Evolutionary conservation across 1,140 invertebrate species (phyloP).

Genomic region (Tetramorium simillimum): DNA sequence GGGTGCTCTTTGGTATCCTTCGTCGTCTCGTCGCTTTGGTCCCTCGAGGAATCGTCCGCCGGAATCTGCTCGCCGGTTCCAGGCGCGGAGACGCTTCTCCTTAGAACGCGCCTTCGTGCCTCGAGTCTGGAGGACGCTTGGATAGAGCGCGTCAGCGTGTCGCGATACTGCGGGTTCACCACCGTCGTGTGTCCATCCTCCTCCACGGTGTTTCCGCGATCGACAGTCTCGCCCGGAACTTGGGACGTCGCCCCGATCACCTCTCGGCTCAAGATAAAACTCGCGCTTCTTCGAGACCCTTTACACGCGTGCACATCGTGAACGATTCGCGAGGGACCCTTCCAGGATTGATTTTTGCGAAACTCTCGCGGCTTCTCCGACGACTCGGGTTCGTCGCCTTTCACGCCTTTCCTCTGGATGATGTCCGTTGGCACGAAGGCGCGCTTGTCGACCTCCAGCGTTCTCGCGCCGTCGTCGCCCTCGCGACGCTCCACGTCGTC

Average conservation of each 20-base stretch:
- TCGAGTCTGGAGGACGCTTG: slow-evolving; percentile 39
- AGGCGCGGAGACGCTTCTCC: slow-evolving; percentile 64
- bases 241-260: neutral
- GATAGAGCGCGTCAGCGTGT: slow-evolving; percentile 55
- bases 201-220: slow-evolving; percentile 15
- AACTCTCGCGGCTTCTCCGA: slow-evolving; percentile 46
- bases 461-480: slow-evolving; percentile 35
- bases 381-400: neutral
- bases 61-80: slow-evolving; percentile 36
- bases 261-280: neutral
- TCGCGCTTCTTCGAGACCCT: slow-evolving; percentile 19
- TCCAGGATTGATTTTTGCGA: slow-evolving; percentile 52
- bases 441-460: slow-evolving; percentile 55
- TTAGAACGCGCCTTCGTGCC: slow-evolving; percentile 38
- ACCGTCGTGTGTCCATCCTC: slow-evolving; percentile 60
- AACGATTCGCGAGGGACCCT: slow-evolving; percentile 33
- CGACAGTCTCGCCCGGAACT: neutral
- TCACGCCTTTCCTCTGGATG: slow-evolving; percentile 1
- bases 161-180: slow-evolving; percentile 62
- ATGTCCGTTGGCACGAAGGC: slow-evolving; percentile 13
- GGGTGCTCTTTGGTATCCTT: slow-evolving; percentile 38
- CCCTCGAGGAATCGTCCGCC: neutral
- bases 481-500: slow-evolving; percentile 47
- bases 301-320: slow-evolving; percentile 18
- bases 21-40: slow-evolving; percentile 14